Percentiles rank a stretch among this genome's conserved stretches.
Conservation (phyloP, 2,797 vertebrate genomes). For the Oryzias sinensis region DNA sequence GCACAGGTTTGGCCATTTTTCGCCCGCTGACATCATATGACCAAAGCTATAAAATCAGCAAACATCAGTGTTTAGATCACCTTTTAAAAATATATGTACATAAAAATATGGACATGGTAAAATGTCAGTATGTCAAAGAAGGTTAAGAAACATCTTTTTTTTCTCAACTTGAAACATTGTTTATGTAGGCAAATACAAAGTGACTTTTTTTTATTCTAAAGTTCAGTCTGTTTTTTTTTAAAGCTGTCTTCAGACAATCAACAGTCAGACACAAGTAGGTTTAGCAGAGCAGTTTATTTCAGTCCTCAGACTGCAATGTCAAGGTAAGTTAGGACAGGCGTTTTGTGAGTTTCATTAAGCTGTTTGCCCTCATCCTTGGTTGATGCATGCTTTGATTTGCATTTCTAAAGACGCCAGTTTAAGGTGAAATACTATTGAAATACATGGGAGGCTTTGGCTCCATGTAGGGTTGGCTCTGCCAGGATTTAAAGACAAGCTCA, state of each 20-base stretch:
- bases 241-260: conserved; percentile 30
- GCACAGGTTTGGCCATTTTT: too few relatives aligned
- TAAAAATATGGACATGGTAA: too few relatives aligned
- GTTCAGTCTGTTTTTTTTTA: conserved; percentile 19
- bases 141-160: too few relatives aligned
- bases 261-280: conserved; percentile 40
- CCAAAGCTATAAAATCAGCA: too few relatives aligned
- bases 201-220: conserved; percentile 12
- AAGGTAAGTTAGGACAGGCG: conserved; percentile 58
- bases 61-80: too few relatives aligned
- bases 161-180: too few relatives aligned
- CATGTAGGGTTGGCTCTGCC: conserved; percentile 39
- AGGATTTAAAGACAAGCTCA: conserved; percentile 66
- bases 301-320: conserved; percentile 51
- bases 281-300: conserved; percentile 48
- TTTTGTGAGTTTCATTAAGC: conserved; percentile 52
- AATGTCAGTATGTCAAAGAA: too few relatives aligned
- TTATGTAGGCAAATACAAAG: not conserved
- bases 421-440: conserved; percentile 53
- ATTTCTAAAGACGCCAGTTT: conserved; percentile 68
- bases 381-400: conserved; percentile 66
- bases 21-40: too few relatives aligned
- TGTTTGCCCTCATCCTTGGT: conserved; percentile 41
- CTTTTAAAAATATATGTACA: too few relatives aligned
- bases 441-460: conserved; percentile 31